Evolutionary conservation across 1,140 invertebrate species (phyloP), one percentile per base, ranked within the genome.

Genomic region (Drosophila ficusphila): DNA sequence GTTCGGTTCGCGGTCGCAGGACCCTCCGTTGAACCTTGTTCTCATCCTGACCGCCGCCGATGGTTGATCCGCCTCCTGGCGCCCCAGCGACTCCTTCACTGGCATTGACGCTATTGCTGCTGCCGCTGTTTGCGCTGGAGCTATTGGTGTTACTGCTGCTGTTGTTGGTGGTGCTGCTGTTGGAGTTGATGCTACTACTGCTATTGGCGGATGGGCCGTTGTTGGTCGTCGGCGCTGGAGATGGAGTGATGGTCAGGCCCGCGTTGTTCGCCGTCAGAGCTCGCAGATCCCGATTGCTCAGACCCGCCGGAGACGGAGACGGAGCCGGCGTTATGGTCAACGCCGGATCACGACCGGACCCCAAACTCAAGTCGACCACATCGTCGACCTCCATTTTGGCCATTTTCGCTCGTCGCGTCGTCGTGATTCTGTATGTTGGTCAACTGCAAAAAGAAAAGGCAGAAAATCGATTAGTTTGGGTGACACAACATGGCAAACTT

Each of bases 1-100:
- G 94, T 76, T 97, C 96, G 8, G 94, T 96, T 52, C 96, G 93
- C 6, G 96, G 96, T 39, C 96, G 93, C 33, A 97, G 91, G 82
- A 96, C 96, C 53, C 96, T 92, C 52, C 96, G 69, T 57, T 89
- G 88, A 18, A 91, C 82, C 79, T 91, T 91, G 42, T 79, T 90
- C 49, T 91, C 90, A 19, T 91, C 90, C 27, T 73, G 79, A 34
- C 46, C 71, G 6, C 60, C 58, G 3, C 46, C 42, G 2, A 25
- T 19, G 14, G 25, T 19, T n/a, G 25, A 42, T 1, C 38, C 33
- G 16, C 14, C 54, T 19, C 56, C 48, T 39, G 31, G 29, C 14
- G 21, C 52, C 9, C 31, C 39, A 6, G 51, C 11, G 8, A 29
- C 47, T 0, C 18, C 42, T 25, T 70, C 61, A 29, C 44, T 67